Evolutionary conservation across 2,888 invertebrate genomes (phyloP), one percentile per base, ranked within the genome.

Genomic region (Stenodema calcarata): DNA sequence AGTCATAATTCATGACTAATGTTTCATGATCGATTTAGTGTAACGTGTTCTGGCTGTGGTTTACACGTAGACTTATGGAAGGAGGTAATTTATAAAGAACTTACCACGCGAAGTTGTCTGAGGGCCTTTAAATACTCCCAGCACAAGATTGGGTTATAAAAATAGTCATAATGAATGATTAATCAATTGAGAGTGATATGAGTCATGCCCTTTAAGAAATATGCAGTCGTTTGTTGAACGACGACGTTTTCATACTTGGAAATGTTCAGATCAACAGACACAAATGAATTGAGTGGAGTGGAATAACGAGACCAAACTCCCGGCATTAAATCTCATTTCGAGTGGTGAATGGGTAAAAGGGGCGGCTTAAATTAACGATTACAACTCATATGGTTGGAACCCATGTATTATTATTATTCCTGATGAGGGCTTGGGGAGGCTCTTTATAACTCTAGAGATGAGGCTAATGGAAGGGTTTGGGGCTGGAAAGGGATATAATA

Each of bases 361-460:
- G 54, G 54, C 50, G 62, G 82, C 82, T 69, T 82, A 69, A 82
- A 82, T 82, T 82, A 82, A 82, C 82, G 82, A 82, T 82, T 82
- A 82, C 18, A 82, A 62, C 82, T 69, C 82, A 82, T 82, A 82
- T 82, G 82, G 41, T 78, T 41, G 28, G 82, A 62, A 35, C 69
- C 82, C 82, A 82, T 69, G 82, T 82, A 82, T 82, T 82, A 82
- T 75, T 75, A 75, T 82, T 82, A 82, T 82, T 82, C 69, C 82
- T 82, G 69, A 82, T 82, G 82, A 82, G 69, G 82, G 82, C 78
- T 42, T 35, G 69, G 35, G 69, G 62, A 62, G 23, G 82, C 82
- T 80, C 82, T 82, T 69, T 82, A 69, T 82, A 69, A 35, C 28
- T 28, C 50, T n/a, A 35, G 54, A 47, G 62, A 82, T 54, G 82